These are phyloP conservation scores for roundworm (Caenorhabditis elegans) DNA, from an alignment of 1,140 invertebrate species.

Conservation along the genomic window WBcel235 BX284604.4:12914501-12915000, in stretches of 20 bases:
- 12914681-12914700: background rate
- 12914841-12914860: background rate
- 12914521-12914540: slow-evolving; percentile 15
- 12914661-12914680: background rate
- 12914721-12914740: slow-evolving; percentile 11
- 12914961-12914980: background rate
- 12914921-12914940: background rate
- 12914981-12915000: no score
- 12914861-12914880: background rate
- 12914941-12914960: background rate
- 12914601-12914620: background rate
- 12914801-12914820: background rate
- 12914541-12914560: background rate
- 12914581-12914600: background rate
- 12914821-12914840: background rate
- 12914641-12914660: background rate
- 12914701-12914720: background rate
- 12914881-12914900: background rate
- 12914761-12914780: slow-evolving; percentile 4
- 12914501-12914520: background rate
- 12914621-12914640: background rate
- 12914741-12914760: background rate
- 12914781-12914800: background rate
- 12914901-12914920: background rate
- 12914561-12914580: background rate